Conservation (phyloP, 2,888 invertebrate genomes). For the Sarcophaga variegata region DNA sequence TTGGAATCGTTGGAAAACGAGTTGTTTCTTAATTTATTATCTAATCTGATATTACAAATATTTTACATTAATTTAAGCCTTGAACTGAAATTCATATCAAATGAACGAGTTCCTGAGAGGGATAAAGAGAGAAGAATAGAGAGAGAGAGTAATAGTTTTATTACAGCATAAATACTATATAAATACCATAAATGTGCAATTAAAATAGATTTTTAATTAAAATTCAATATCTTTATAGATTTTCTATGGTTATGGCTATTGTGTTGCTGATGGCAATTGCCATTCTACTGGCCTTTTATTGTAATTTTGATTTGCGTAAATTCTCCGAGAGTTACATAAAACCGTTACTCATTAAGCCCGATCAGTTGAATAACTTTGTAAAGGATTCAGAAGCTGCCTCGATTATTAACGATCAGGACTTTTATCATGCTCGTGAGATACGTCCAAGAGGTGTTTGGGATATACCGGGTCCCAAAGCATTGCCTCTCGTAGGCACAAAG, state of each 20-base stretch:
- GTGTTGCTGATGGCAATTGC: slow-evolving; percentile 78
- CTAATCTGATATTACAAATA: slow-evolving; percentile 39
- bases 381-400: slow-evolving; percentile 55
- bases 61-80: slow-evolving; percentile 51
- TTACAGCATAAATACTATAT: neutral
- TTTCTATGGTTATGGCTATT: slow-evolving; percentile 80
- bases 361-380: slow-evolving; percentile 51
- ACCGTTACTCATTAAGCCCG: slow-evolving; percentile 72
- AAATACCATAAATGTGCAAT: slow-evolving; percentile 17
- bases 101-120: slow-evolving; percentile 46
- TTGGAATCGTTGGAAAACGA: slow-evolving; percentile 2
- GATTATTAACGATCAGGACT: slow-evolving; percentile 70
- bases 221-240: slow-evolving; percentile 44
- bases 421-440: slow-evolving; percentile 75
- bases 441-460: slow-evolving; percentile 76
- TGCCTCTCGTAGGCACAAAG: slow-evolving; percentile 90
- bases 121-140: too few relatives aligned
- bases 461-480: slow-evolving; percentile 88
- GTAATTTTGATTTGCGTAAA: slow-evolving; percentile 77
- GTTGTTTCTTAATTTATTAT: slow-evolving; percentile 49
- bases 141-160: too few relatives aligned
- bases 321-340: slow-evolving; percentile 75
- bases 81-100: slow-evolving; percentile 46
- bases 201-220: slow-evolving; percentile 2
- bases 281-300: slow-evolving; percentile 78